A percentile compares a stretch with the other conserved stretches of the same genome.
These are phyloP conservation scores for Mya arenaria DNA, from an alignment of 1,140 invertebrate species.

Conservation along the genomic window DNA sequence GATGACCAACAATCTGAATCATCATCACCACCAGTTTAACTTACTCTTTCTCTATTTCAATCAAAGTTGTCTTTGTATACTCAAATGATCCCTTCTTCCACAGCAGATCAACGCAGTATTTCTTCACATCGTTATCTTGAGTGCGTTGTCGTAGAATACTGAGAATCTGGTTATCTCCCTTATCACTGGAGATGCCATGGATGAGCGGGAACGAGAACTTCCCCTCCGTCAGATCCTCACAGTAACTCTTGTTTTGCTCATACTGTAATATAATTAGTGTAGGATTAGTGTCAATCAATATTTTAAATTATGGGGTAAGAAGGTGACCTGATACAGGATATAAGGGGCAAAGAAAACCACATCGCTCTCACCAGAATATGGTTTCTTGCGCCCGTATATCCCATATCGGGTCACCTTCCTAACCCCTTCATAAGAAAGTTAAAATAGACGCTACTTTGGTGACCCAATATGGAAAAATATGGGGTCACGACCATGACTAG, in stretches of 20 bases:
- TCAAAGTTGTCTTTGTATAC: conserved; percentile 90
- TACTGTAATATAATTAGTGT: conserved; percentile 87
- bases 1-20: too few species aligned
- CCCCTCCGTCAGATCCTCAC: conserved; percentile 98
- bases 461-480: too few species aligned
- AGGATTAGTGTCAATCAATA: neutral
- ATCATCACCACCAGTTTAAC: too few species aligned
- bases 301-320: too few species aligned
- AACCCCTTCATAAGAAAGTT: too few species aligned
- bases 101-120: conserved; percentile 93
- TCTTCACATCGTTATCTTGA: conserved; percentile 94
- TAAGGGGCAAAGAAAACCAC: too few species aligned
- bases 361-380: too few species aligned
- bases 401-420: too few species aligned
- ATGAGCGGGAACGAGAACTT: conserved; percentile 99
- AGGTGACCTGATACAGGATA: too few species aligned
- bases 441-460: too few species aligned
- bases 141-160: conserved; percentile 95
- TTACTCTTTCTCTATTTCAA: conserved; percentile 86
- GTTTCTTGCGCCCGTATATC: too few species aligned
- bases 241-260: conserved; percentile 96
- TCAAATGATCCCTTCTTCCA: conserved; percentile 94
- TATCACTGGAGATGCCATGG: conserved; percentile 90
- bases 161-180: conserved; percentile 92
- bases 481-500: too few species aligned